phyloP scores from a whole-genome alignment of 2,888 invertebrate species.

The Strigamia maritima region DNA sequence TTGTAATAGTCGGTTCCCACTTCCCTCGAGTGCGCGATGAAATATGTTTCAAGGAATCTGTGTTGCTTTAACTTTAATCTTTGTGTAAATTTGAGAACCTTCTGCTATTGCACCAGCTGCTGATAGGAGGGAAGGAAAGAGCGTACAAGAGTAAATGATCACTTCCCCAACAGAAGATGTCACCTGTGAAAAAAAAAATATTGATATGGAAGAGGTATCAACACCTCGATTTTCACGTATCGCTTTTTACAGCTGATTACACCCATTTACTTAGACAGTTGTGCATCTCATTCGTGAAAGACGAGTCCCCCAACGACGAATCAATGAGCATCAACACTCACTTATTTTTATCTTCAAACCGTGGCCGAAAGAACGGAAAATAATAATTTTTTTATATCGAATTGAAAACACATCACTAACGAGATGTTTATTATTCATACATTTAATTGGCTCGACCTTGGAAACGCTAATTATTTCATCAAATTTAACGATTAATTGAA shows the following conservation, averaged over 20 bases:
- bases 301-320: neutral
- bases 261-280: conserved; percentile 5
- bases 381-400: neutral
- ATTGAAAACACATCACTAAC: conserved; percentile 12
- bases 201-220: conserved; percentile 7
- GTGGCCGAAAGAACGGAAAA: neutral
- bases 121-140: neutral
- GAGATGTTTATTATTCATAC: conserved; percentile 14
- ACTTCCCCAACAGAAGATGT: neutral
- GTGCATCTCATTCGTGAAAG: neutral
- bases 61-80: conserved; percentile 11
- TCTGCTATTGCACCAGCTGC: neutral
- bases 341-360: neutral
- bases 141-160: neutral
- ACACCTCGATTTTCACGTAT: neutral
- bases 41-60: neutral
- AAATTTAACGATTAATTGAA: conserved; percentile 2
- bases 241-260: conserved; percentile 28
- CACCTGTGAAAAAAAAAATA: neutral
- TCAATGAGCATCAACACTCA: conserved; percentile 12
- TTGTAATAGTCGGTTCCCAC: neutral
- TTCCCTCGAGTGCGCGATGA: neutral
- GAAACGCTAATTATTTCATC: neutral
- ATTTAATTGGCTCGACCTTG: conserved; percentile 8
- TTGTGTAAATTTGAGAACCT: conserved; percentile 17